phyloP scores from a whole-genome alignment of 2,113 vertebrate species.

The Oplegnathus fasciatus region DNA sequence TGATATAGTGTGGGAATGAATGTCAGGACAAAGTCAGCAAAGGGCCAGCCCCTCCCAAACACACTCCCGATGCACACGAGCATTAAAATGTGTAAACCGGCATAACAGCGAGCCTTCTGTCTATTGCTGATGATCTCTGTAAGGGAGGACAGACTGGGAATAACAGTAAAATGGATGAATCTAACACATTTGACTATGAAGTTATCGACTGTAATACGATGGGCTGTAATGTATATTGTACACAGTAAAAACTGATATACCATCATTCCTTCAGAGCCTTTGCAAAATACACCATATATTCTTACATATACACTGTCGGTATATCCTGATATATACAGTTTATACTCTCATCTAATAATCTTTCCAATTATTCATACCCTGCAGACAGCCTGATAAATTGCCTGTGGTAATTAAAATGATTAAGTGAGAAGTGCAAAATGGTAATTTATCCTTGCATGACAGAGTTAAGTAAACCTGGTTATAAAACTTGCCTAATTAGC shows the following conservation, averaged over 20 bases:
- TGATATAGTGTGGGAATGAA: conserved; percentile 66
- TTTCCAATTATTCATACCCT: conserved; percentile 80
- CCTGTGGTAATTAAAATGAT: conserved; percentile 82
- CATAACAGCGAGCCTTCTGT: conserved; percentile 7
- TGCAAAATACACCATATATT: conserved; percentile 22
- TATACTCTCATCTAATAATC: conserved; percentile 72
- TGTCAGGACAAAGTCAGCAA: conserved; percentile 69
- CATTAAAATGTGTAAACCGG: conserved; percentile 49
- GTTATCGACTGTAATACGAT: neutral
- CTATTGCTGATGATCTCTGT: conserved; percentile 5
- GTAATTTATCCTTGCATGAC: conserved; percentile 78
- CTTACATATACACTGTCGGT: neutral
- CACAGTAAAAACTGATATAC: neutral
- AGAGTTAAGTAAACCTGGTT: conserved; percentile 81
- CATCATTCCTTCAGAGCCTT: conserved; percentile 10
- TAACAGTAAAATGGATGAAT: conserved; percentile 4
- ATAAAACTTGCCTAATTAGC: conserved; percentile 81
- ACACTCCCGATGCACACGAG: conserved; percentile 22
- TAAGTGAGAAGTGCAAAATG: conserved; percentile 82
- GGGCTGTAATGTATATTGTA: neutral
- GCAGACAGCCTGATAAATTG: conserved; percentile 80
- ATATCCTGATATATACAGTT: conserved; percentile 56
- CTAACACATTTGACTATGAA: neutral
- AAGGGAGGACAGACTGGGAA: neutral
- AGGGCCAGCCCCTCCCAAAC: conserved; percentile 45